Evolutionary conservation across 2,888 invertebrate genomes (phyloP).

Genomic region (Stictocephala bisonia): DNA sequence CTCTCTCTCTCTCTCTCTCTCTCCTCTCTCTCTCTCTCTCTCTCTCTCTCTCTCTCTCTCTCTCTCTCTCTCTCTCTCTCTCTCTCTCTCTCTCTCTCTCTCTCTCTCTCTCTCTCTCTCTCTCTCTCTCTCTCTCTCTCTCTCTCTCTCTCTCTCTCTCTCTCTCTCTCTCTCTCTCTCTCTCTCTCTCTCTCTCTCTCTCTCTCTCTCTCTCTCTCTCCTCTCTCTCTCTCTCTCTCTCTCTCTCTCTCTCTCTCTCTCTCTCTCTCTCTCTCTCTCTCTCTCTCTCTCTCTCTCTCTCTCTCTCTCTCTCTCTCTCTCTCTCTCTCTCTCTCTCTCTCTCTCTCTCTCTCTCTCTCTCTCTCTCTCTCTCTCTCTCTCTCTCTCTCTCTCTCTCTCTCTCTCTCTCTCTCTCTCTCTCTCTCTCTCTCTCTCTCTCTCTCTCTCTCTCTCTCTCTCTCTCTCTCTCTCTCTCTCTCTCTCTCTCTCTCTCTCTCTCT

Average conservation of each 20-base stretch:
- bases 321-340: neutral
- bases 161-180: neutral
- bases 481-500: constrained; percentile 9
- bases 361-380: constrained; percentile 4
- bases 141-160: neutral
- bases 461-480: constrained; percentile 5
- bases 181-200: neutral
- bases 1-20: no score
- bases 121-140: neutral
- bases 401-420: no score
- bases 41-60: no score
- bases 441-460: neutral
- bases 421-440: neutral
- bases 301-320: neutral
- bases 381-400: neutral
- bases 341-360: neutral
- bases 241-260: constrained; percentile 5
- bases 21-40: no score
- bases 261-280: constrained; percentile 9
- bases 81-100: constrained; percentile 3
- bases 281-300: neutral
- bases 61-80: no score
- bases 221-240: no score
- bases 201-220: constrained; percentile 1
- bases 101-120: constrained; percentile 13